A percentile compares a stretch with the other conserved stretches of the same genome.
Evolutionary conservation across 2,888 invertebrate species (phyloP).

Genomic region (Caenorhabditis zanzibari): DNA sequence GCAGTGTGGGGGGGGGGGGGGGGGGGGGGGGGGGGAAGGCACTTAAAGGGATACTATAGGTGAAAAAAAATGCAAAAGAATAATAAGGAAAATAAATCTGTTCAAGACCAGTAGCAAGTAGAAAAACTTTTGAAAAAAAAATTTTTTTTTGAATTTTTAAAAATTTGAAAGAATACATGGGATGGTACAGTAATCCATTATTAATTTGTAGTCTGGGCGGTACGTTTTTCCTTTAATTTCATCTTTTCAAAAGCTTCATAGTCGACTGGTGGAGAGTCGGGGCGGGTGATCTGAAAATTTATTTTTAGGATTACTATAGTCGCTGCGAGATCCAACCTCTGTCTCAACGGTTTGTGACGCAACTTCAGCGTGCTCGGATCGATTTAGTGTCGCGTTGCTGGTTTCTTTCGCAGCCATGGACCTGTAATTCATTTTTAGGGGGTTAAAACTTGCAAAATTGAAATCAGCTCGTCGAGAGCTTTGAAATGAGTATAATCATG

Average conservation of each 20-base stretch:
- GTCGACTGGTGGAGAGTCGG: constrained; percentile 82
- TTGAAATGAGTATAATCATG: constrained; percentile 8
- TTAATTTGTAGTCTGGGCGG: constrained; percentile 52
- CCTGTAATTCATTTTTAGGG: constrained; percentile 31
- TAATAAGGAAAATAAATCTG: constrained; percentile 18
- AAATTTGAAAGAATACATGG: constrained; percentile 20
- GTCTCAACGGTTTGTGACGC: constrained; percentile 71
- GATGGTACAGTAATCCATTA: not conserved
- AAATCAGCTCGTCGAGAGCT: not conserved
- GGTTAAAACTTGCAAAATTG: not conserved
- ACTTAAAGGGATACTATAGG: too few relatives aligned
- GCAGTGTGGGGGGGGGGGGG: not conserved
- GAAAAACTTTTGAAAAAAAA: not conserved
- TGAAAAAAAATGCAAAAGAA: not conserved
- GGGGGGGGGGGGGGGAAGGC: too few relatives aligned
- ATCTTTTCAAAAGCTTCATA: constrained; percentile 75
- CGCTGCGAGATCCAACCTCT: too few relatives aligned
- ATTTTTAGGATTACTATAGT: too few relatives aligned
- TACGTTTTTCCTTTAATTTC: constrained; percentile 55
- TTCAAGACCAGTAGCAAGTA: constrained; percentile 18
- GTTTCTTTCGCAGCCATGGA: constrained; percentile 69
- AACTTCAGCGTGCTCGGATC: constrained; percentile 61
- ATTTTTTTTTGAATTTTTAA: not conserved
- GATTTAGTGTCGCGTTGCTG: constrained; percentile 65
- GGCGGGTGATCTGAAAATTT: constrained; percentile 71